phyloP scores from a whole-genome alignment of 64 coral and sea anemone species.

The Porites australiensis region DNA sequence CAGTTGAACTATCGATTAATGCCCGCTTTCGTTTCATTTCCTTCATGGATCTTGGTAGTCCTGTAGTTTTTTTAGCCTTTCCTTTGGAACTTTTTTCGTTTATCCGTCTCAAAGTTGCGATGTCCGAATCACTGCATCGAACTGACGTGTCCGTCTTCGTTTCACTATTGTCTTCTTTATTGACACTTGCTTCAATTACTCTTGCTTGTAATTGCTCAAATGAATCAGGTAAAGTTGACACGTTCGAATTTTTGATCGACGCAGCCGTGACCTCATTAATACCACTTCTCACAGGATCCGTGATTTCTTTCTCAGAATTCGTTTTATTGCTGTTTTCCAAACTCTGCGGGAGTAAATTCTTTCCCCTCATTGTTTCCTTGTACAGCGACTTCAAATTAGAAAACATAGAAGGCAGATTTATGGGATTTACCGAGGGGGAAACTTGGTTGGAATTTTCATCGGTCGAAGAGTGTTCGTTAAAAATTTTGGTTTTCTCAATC shows the following conservation, averaged over 20 bases:
- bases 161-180: background rate
- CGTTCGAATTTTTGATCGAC: background rate
- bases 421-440: background rate
- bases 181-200: background rate
- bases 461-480: background rate
- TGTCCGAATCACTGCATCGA: background rate
- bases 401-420: background rate
- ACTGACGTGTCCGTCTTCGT: background rate
- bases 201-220: background rate
- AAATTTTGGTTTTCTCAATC: background rate
- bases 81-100: background rate
- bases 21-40: background rate
- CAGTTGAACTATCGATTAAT: background rate
- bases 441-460: constrained; percentile 41
- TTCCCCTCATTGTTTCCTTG: background rate
- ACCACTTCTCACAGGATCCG: background rate
- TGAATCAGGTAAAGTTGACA: background rate
- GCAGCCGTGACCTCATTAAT: background rate
- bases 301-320: background rate
- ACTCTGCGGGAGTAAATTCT: background rate
- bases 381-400: background rate
- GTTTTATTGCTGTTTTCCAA: background rate
- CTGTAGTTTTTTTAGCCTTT: constrained; percentile 17
- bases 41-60: constrained; percentile 7
- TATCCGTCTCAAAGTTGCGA: background rate